phyloP scores from a whole-genome alignment of 2,797 vertebrate species.

The Vultur gryphus region DNA sequence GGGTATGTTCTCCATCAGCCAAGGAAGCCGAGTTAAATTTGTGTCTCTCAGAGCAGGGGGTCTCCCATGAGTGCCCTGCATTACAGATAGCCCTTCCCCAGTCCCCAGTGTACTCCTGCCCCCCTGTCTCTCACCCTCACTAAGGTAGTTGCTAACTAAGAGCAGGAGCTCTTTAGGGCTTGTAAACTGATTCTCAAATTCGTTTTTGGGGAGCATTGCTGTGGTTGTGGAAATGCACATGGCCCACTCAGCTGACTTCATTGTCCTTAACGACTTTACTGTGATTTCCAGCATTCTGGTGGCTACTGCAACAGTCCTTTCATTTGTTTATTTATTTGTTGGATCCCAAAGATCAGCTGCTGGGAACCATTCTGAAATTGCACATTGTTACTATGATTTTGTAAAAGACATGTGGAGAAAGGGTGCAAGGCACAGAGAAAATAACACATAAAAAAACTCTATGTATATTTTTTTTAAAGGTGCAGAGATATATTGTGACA shows the following conservation, averaged over 20 bases:
- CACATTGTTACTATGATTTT: conserved; percentile 39
- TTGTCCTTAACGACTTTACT: not conserved
- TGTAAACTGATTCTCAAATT: not conserved
- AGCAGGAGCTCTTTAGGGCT: not conserved
- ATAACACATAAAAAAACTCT: not conserved
- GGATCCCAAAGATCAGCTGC: not conserved
- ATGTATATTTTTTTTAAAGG: conserved; percentile 47
- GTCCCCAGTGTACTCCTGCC: not conserved
- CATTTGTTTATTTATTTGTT: conserved; percentile 9
- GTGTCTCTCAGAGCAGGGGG: not conserved
- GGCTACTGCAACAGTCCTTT: conserved; percentile 6
- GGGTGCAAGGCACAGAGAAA: conserved; percentile 21
- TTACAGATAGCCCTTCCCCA: not conserved
- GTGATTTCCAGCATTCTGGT: not conserved
- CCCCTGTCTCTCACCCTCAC: not conserved
- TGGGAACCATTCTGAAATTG: conserved; percentile 8
- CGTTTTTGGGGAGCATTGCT: not conserved
- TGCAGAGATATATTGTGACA: conserved; percentile 80
- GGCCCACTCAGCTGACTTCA: not conserved
- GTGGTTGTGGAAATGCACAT: not conserved
- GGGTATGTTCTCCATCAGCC: not conserved
- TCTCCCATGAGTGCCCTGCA: not conserved
- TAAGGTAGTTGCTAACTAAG: not conserved
- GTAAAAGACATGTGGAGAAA: not conserved
- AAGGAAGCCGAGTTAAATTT: not conserved